Base-by-base conservation (phyloP, 2,888 invertebrate species). In the Erpobdella octoculata region DNA sequence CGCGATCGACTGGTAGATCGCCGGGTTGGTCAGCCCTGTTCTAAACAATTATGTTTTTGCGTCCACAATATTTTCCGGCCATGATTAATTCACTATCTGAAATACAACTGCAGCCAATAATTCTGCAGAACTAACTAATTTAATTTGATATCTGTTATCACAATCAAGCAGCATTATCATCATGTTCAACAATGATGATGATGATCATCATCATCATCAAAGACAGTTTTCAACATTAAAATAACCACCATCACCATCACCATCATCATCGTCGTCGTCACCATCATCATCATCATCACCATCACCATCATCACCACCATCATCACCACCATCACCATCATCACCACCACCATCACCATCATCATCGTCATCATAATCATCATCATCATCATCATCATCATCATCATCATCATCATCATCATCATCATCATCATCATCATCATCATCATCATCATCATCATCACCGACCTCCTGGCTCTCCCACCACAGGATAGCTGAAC, bases 401-500 rank as follows among this genome's bases (percentile, higher is more conserved):
- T 46, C 67, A 67, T 37, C 46, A 25, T 67, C 67, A n/a, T 67
- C 67, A 21, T 41, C 67, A 41, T 28, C 46, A 41, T 67, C 46
- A 46, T 67, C 46, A 66, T n/a, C 67, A 66, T 37, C 67, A 66
- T 37, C 67, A 36, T 66, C 37, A 66, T 66, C 38, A 41, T 67
- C 67, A 67, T 67, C 67, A 67, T 67, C 28, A 12, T 67, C 67
- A 21, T 41, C 67, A 36, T 67, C 67, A 67, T 41, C 67, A 41
- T 46, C 67, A 46, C 41, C 46, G 25, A 41, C 67, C 18, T n/a
- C 46, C n/a, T n/a, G n/a, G n/a, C n/a, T n/a, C n/a, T n/a, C n/a
- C n/a, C n/a, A n/a, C n/a, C n/a, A n/a, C n/a, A n/a, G n/a, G n/a
- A n/a, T n/a, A n/a, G n/a, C n/a, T n/a, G n/a, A n/a, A n/a, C n/a